Base-by-base conservation (phyloP, 2,888 invertebrate species). In the Osedax fenrisi region DNA sequence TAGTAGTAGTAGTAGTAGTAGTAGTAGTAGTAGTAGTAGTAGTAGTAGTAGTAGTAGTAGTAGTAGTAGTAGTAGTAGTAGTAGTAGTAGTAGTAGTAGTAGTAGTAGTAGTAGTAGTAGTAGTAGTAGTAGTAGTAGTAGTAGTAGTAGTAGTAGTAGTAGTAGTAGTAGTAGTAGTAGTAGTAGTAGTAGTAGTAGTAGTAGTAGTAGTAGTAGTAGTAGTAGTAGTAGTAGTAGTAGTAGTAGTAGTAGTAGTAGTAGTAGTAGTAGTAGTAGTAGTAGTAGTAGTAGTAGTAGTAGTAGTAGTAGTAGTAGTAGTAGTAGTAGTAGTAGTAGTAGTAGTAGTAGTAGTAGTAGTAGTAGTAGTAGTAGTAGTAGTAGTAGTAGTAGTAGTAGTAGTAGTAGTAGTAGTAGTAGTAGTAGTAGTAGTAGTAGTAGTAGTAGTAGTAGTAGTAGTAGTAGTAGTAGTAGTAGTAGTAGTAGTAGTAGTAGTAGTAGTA, bases 321-420 rank as follows among this genome's bases (percentile, higher is more conserved):
- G 71, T 70, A 70, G 71, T 41, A 70, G 71, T 70, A 70, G 71
- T 41, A 70, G 59, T 70, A 70, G 59, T 41, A 70, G 61, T 41
- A 70, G 71, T 41, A 70, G 71, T 70, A 66, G 71, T 41, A 70
- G 71, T 70, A 61, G 71, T 41, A 70, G n/a, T 1, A 27, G 1
- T 25, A 70, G 0, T 70, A 70, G 71, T 70, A 70, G 71, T 70
- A 70, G 71, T 70, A 70, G 71, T 70, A 70, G 61, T 70, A 70
- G 71, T 70, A 70, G 61, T 70, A 70, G 71, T 70, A 70, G 71
- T 70, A 70, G 71, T 70, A 70, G 71, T 70, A 70, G 71, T 70
- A 70, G 61, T 70, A 66, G 71, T 66, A 70, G 61, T 70, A 70
- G 71, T 70, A 70, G 71, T 70, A 70, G 61, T 70, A 70, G 71